Base-by-base conservation (phyloP, 2,113 vertebrate genomes). In the Gavialis gangeticus region DNA sequence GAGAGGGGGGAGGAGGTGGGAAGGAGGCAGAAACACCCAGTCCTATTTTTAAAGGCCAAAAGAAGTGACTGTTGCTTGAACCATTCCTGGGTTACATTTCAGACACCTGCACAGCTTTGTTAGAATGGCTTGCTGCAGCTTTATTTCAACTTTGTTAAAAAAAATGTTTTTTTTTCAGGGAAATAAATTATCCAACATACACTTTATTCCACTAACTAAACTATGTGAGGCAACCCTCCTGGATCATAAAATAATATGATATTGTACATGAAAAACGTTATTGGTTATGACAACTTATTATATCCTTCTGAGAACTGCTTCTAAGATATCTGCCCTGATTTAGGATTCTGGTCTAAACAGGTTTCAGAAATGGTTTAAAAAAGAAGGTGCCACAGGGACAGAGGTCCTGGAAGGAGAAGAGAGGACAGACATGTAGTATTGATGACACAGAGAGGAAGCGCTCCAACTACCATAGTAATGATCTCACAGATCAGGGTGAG, bases 231-330 rank as follows among this genome's bases (percentile, higher is more conserved):
- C 34, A 94, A 59, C 55, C 69, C 60, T 79, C 64, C 69, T 87
- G 79, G 87, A 92, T 95, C 69, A 77, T 81, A 95, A 93, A 96
- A 85, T 85, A 89, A 80, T 79, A 84, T 55, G 46, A 75, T 80
- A 58, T 56, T 91, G 58, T 75, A 66, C 91, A 93, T 91, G 93
- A 93, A 87, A 63, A 78, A 5, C 3, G 28, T 85, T 94, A 82
- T 75, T 93, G 34, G 56, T 86, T 84, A 59, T 8, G 8, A 63
- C 82, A 28, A 5, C 15, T 87, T 88, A 12, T 11, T 73, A 12
- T 34, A 46, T 34, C 34, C 21, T 73, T 73, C 93, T 84, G 90
- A 62, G 76, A 94, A 37, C 60, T 4, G 6, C 16, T 90, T 66
- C 82, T 87, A 66, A 56, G 94, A 17, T 25, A 21, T 54, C 21